Evolutionary conservation across 2,888 invertebrate species (phyloP), one percentile per base, ranked within the genome.

Genomic region (Germaria angustata): DNA sequence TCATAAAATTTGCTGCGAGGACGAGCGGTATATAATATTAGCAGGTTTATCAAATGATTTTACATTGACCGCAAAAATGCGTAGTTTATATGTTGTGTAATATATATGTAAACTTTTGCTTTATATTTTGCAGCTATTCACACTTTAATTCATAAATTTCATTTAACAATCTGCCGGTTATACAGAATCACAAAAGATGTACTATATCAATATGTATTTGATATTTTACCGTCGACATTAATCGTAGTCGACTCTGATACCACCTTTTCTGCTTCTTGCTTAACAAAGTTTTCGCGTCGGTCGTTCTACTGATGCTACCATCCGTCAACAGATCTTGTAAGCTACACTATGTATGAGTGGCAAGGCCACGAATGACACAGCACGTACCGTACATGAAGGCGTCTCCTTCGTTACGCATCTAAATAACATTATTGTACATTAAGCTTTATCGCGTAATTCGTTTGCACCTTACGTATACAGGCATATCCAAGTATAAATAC

Each of bases 311-410:
- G 49, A 61, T 34, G 57, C 72, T 72, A 73, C 51, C 51, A 73
- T 61, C 72, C 66, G 72, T 51, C 59, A 66, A 59, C 32, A 36
- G 34, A 28, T 51, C 39, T 39, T 55, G 32, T 20, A 49, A 15
- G 53, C 49, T 49, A 34, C 59, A 51, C 53, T 57, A 59, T 28
- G 55, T 53, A 69, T 69, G 44, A 80, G 66, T 80, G 79, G 79
- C 79, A 80, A 73, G 66, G 72, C 72, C 51, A 80, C 66, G 59
- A 73, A 73, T 80, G 79, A 80, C 79, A 80, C 57, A 73, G 79
- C 79, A 73, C 73, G 79, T 65, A 80, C 44, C 72, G 36, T 53
- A 61, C 77, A 36, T 32, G 13, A 51, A 73, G 66, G 79, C 72
- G 72, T 73, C 79, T 68, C 66, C 72, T 72, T 61, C 6, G 15